Evolutionary conservation across 2,797 vertebrate genomes (phyloP), one percentile per base, ranked within the genome.

Genomic region (Xenentodon cancila): DNA sequence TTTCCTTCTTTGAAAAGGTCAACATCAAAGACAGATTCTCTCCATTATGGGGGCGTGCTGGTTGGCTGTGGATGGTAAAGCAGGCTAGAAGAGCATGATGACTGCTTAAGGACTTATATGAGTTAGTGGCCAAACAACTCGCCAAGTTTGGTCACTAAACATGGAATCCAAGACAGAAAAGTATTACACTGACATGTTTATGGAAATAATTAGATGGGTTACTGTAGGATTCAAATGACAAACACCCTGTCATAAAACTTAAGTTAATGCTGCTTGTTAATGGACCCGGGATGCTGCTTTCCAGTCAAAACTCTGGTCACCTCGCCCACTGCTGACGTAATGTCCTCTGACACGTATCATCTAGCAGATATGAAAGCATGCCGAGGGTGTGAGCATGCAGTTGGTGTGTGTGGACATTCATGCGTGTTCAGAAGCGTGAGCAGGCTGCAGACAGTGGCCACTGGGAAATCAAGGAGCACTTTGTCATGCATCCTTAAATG

Each of bases 401-500:
- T 49, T 43, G 25, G 43, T 17, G 22, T 54, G 65, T 60, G 62
- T 56, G 67, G 64, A 75, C 18, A 21, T 66, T 56, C 4, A 17
- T 75, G 81, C 57, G 9, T 72, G 79, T 84, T 81, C 37, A 58
- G 76, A 81, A 79, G 81, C 7, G 66, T 48, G 78, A 80, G 83
- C 86, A 82, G 80, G 85, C 88, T 89, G 84, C 79, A 91, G 88
- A 89, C 86, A 89, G 87, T 81, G 87, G 92, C 93, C 91, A 93
- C 86, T 92, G 93, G 93, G 93, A 94, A 94, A 94, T 94, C 92
- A 94, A 90, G 90, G 89, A 91, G 89, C 90, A 93, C 91, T 93
- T 94, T 92, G 92, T 93, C 92, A 92, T 93, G 92, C 93, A 94
- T 94, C 92, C 90, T 92, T 93, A 93, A 92, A 93, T 91, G 93